Evolutionary conservation across 2,888 invertebrate genomes (phyloP), one percentile per base, ranked within the genome.

Genomic region (Colletes collaris): DNA sequence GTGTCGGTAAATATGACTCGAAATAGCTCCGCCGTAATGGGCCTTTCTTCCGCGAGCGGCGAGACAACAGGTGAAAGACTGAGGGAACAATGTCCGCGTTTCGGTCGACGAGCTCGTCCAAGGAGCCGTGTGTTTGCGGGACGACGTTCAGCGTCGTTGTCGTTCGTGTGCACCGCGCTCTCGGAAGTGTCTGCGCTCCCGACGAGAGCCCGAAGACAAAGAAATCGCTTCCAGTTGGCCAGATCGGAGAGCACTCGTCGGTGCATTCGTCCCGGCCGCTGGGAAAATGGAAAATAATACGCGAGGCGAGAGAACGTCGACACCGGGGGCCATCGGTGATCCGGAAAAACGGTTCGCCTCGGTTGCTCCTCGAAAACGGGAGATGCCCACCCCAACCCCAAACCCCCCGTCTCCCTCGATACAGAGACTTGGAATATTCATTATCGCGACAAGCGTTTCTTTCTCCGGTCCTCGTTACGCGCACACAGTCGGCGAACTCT

Each of bases 221-320:
- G 76, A 74, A 64, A 78, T 78, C 55, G 75, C 52, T 78, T 78
- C 59, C 77, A 44, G 68, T 46, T 35, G 63, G 74, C 52, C 50
- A 49, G 53, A 65, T 71, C 65, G 70, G 13, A 44, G 59, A 40
- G 49, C 74, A 44, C 50, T 52, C 63, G 55, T 56, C 64, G 27
- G 63, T 13, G 52, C 35, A 55, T 50, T 59, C 37, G 63, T 74
- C 8, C 10, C 60, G 44, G 8, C 44, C 13, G 5, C 35, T 44
- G 16, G 10, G 60, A 49, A 59, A 76, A 72, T 67, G 66, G 72
- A 8, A 62, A 63, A 77, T 73, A 67, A 76, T 71, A 71, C 53
- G 60, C 59, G 44, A 52, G 35, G 40, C 10, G 35, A 10, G 56
- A 60, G 40, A 40, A 40, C 40, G 6, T 2, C 40, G 40, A 40